These are phyloP conservation scores for Choloepus hoffmanni DNA, from an alignment of 2,113 vertebrate species.

Conservation along the genomic window DNA sequence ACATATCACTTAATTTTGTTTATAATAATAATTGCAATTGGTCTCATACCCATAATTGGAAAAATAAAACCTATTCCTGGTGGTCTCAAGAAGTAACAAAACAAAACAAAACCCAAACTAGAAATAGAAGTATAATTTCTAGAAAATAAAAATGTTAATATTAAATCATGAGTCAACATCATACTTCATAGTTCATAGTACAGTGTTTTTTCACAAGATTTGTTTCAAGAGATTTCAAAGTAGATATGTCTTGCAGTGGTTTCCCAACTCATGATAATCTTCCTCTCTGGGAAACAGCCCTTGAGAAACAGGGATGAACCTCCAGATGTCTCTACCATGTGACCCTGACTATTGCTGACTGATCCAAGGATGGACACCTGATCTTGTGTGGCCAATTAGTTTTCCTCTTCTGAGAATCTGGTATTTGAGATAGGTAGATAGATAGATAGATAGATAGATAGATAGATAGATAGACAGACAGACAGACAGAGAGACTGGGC, in stretches of 20 bases:
- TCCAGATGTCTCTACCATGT: not conserved
- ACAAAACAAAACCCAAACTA: not conserved
- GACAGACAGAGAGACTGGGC: not conserved
- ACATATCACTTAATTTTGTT: not conserved
- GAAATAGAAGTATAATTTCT: not conserved
- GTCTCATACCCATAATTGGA: not conserved
- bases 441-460: no score
- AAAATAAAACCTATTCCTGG: not conserved
- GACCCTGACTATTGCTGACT: not conserved
- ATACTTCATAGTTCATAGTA: not conserved
- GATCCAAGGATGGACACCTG: not conserved
- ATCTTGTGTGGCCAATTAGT: not conserved
- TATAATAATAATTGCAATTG: slow-evolving; percentile 29
- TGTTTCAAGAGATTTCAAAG: not conserved
- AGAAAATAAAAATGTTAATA: not conserved
- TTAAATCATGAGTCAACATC: not conserved
- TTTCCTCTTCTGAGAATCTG: not conserved
- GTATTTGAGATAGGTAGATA: not conserved
- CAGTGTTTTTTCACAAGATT: not conserved
- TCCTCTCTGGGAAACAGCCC: not conserved
- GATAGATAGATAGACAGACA: no score
- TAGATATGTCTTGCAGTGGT: not conserved
- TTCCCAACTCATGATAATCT: not conserved
- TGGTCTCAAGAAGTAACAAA: not conserved
- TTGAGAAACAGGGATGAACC: not conserved